phyloP scores from a whole-genome alignment of 2,113 vertebrate species.

The Budorcas taxicolor region DNA sequence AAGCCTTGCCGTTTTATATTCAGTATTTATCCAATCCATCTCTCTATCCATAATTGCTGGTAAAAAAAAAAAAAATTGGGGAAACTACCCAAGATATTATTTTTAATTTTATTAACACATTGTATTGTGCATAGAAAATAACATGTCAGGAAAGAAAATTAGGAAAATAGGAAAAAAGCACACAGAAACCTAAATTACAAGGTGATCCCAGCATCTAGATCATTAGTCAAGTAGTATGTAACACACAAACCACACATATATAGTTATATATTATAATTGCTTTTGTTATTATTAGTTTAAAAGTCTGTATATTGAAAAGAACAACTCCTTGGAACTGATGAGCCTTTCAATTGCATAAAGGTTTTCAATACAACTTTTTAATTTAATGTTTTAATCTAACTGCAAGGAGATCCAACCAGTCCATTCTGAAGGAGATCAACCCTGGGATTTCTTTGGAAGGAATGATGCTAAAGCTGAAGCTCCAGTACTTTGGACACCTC shows the following conservation, averaged over 20 bases:
- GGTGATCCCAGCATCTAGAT: not conserved
- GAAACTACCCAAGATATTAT: not conserved
- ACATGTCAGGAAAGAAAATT: not conserved
- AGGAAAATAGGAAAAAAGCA: not conserved
- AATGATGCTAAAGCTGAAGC: too few relatives aligned
- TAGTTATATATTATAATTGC: not conserved
- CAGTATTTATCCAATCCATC: not conserved
- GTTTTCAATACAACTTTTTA: not conserved
- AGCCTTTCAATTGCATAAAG: not conserved
- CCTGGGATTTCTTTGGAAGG: too few relatives aligned
- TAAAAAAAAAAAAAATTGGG: not conserved
- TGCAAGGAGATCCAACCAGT: not conserved
- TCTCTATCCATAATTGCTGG: not conserved
- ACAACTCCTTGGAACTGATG: not conserved
- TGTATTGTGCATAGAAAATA: not conserved
- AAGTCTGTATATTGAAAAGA: not conserved
- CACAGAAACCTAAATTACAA: not conserved
- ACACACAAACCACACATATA: not conserved
- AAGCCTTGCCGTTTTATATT: conserved; percentile 3
- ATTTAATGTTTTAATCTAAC: not conserved
- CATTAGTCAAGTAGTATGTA: not conserved
- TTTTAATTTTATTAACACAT: conserved; percentile 11
- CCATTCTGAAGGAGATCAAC: too few relatives aligned
- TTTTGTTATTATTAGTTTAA: not conserved
- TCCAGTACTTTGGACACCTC: too few relatives aligned